phyloP scores from a whole-genome alignment of 2,113 vertebrate genomes.

The Jacana jacana region DNA sequence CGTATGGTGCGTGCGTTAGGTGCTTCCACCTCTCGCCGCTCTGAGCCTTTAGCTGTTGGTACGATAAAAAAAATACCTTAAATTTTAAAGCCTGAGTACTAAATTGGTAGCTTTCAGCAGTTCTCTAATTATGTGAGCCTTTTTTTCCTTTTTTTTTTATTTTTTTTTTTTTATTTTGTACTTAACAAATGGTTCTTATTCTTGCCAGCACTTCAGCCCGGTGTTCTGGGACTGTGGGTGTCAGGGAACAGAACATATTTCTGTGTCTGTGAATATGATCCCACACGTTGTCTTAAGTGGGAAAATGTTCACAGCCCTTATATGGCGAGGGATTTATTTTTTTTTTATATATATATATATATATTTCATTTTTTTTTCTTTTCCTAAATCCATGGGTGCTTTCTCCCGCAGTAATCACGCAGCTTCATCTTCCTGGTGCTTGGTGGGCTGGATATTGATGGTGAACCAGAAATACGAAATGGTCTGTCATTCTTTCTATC shows the following conservation, averaged over 20 bases:
- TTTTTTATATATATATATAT: neutral
- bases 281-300: constrained; percentile 73
- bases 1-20: neutral
- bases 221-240: constrained; percentile 71
- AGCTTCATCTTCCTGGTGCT: neutral
- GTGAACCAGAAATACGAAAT: neutral
- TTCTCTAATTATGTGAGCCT: constrained; percentile 55
- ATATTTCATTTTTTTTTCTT: neutral
- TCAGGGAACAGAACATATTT: constrained; percentile 75
- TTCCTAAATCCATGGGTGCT: neutral
- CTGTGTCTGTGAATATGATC: constrained; percentile 73
- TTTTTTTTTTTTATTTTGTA: neutral
- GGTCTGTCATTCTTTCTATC: neutral
- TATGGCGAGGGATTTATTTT: constrained; percentile 22
- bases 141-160: neutral
- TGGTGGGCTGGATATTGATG: neutral
- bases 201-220: constrained; percentile 62
- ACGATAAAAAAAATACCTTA: neutral
- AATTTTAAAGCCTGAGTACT: constrained; percentile 36
- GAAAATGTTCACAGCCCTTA: constrained; percentile 65
- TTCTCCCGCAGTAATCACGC: neutral
- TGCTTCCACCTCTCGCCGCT: neutral
- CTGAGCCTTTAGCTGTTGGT: neutral
- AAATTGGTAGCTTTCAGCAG: constrained; percentile 66
- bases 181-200: constrained; percentile 72